These are phyloP conservation scores for Strigamia crassipes DNA, from an alignment of 2,888 invertebrate species.

Conservation along the genomic window DNA sequence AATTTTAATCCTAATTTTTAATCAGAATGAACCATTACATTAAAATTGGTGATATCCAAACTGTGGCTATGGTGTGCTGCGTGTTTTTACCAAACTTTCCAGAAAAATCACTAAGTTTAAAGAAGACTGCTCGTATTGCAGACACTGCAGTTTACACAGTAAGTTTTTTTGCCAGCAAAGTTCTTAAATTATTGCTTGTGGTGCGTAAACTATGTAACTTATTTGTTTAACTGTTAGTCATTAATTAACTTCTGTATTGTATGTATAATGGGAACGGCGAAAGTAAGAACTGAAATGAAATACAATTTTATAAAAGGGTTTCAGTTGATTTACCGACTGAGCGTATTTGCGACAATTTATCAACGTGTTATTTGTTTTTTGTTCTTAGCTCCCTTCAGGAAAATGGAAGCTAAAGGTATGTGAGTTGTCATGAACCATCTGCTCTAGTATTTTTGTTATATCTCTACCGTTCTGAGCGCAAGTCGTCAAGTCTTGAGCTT, in stretches of 20 bases:
- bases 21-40: constrained; percentile 60
- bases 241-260: neutral
- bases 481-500: neutral
- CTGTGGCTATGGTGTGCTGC: constrained; percentile 90
- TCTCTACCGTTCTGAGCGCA: neutral
- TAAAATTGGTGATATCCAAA: constrained; percentile 80
- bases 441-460: neutral
- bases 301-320: neutral
- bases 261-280: neutral
- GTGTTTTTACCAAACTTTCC: constrained; percentile 69
- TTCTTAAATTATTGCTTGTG: no score
- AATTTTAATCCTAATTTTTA: no score
- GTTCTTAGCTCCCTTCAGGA: constrained; percentile 43
- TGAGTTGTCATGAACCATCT: neutral
- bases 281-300: neutral
- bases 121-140: constrained; percentile 45
- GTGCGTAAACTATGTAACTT: no score
- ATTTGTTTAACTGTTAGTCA: no score
- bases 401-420: constrained; percentile 46
- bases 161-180: neutral
- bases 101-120: constrained; percentile 50
- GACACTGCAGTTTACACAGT: constrained; percentile 47
- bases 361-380: constrained; percentile 40
- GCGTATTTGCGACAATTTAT: neutral
- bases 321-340: neutral